These are phyloP conservation scores for Noctuana brunneofusca DNA, from an alignment of 2,888 invertebrate genomes.

Conservation along the genomic window DNA sequence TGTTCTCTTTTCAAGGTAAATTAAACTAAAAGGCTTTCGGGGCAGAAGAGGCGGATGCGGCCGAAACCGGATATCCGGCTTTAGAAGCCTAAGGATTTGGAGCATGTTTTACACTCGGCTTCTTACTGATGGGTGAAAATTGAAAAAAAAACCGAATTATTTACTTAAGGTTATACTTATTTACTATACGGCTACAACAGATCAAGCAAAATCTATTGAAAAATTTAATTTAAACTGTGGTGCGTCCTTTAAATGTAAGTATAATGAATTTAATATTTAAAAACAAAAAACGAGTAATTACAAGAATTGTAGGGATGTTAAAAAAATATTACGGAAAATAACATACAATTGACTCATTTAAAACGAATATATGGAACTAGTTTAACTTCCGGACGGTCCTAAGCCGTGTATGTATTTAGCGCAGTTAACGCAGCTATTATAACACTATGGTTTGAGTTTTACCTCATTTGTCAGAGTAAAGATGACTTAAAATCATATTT, in stretches of 20 bases:
- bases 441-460: background rate
- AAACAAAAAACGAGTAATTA: background rate
- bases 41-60: constrained; percentile 68
- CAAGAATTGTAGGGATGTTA: constrained; percentile 28
- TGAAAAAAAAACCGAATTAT: background rate
- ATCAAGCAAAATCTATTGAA: too few species aligned
- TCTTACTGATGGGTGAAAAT: constrained; percentile 3
- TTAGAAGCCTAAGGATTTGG: constrained; percentile 60
- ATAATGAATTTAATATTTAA: too few species aligned
- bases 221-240: too few species aligned
- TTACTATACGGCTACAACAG: too few species aligned
- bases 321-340: constrained; percentile 27
- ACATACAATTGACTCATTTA: constrained; percentile 10
- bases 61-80: constrained; percentile 67
- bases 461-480: background rate
- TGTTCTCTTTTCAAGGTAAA: constrained; percentile 73
- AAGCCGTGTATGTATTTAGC: constrained; percentile 36
- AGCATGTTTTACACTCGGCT: constrained; percentile 49
- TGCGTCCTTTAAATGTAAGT: too few species aligned
- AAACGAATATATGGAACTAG: constrained; percentile 9
- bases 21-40: constrained; percentile 79
- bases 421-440: constrained; percentile 35
- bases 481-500: too few species aligned
- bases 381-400: constrained; percentile 27
- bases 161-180: too few species aligned